Evolutionary conservation across 2,113 vertebrate genomes (phyloP).

Genomic region (Ascaphus truei): DNA sequence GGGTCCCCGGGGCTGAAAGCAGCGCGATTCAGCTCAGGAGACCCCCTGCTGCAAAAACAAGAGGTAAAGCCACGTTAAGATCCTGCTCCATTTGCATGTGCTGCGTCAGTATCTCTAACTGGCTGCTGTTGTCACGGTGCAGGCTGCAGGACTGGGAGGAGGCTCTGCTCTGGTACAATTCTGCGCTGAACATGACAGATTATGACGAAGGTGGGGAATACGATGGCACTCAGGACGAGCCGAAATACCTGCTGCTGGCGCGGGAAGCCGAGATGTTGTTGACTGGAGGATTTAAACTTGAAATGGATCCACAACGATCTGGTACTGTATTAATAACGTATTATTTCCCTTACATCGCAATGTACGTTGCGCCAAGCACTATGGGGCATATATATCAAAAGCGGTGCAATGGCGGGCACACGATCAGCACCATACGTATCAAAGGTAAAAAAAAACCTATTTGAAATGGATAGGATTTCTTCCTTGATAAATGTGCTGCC

Average conservation of each 20-base stretch:
- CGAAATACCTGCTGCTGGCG: slow-evolving; percentile 81
- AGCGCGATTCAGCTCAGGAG: no score
- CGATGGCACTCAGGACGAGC: slow-evolving; percentile 86
- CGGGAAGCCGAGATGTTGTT: slow-evolving; percentile 85
- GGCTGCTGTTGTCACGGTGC: neutral
- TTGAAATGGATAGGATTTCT: no score
- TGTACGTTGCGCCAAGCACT: neutral
- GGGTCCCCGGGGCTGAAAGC: no score
- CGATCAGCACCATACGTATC: no score
- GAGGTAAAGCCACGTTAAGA: no score
- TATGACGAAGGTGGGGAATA: slow-evolving; percentile 92
- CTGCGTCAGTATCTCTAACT: no score
- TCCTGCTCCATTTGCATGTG: no score
- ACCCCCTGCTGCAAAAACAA: no score
- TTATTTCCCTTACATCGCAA: neutral
- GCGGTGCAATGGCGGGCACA: no score
- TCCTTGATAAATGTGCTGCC: no score
- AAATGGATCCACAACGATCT: slow-evolving; percentile 77
- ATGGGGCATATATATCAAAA: neutral
- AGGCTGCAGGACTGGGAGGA: slow-evolving; percentile 82
- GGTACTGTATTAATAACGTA: slow-evolving; percentile 56
- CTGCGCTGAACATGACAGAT: slow-evolving; percentile 79
- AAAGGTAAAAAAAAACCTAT: no score
- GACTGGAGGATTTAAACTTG: slow-evolving; percentile 66
- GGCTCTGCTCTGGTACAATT: slow-evolving; percentile 81